Evolutionary conservation across 2,113 vertebrate genomes (phyloP).

Genomic region (Cyphomyrus plagiostoma): DNA sequence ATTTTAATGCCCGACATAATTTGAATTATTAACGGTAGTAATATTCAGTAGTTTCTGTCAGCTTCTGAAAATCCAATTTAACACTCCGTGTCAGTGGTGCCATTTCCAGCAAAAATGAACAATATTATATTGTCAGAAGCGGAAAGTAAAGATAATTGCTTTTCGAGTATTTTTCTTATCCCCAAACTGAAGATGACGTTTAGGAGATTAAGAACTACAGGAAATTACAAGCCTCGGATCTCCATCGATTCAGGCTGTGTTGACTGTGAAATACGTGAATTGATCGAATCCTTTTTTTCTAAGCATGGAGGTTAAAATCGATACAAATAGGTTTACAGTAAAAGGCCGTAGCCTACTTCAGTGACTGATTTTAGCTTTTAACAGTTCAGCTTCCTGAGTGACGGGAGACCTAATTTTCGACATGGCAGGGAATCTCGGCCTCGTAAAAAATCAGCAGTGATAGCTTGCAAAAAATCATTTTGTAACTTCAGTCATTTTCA

Average conservation of each 20-base stretch:
- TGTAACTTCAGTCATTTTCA: not conserved
- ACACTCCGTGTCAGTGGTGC: not conserved
- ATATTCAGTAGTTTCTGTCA: not conserved
- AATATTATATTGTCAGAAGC: not conserved
- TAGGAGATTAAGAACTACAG: not conserved
- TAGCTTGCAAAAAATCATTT: not conserved
- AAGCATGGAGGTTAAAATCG: not conserved
- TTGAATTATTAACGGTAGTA: not conserved
- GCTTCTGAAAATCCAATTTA: not conserved
- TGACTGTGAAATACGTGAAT: not conserved
- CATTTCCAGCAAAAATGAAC: not conserved
- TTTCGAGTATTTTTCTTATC: not conserved
- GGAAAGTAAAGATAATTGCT: not conserved
- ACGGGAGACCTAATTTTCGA: not conserved
- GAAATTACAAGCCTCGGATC: not conserved
- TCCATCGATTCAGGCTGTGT: not conserved
- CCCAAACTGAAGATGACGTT: not conserved
- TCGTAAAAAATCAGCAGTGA: not conserved
- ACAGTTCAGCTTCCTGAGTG: not conserved
- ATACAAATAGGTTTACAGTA: not conserved
- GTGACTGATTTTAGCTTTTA: not conserved
- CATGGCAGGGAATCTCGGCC: not conserved
- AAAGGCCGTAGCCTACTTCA: not conserved
- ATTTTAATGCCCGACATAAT: not conserved
- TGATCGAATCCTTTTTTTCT: not conserved